Evolutionary conservation across 2,113 vertebrate species (phyloP).

Genomic region (Syngnathoides biaculeatus): DNA sequence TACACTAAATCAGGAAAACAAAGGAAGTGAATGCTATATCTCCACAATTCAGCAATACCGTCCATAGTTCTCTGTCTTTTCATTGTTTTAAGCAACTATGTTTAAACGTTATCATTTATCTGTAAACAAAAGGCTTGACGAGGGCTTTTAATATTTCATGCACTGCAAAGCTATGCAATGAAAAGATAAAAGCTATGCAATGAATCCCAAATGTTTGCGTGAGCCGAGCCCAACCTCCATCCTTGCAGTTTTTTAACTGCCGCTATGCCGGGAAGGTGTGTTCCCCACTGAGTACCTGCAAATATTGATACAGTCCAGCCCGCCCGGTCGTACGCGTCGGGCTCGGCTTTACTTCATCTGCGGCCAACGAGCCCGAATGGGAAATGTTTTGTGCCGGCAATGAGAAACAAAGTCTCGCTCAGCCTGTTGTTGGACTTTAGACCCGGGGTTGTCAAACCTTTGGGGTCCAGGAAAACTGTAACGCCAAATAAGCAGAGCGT

Average conservation of each 20-base stretch:
- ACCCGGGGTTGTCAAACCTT: neutral
- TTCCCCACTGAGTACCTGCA: conserved; percentile 37
- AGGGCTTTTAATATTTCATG: conserved; percentile 11
- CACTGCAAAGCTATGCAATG: conserved; percentile 17
- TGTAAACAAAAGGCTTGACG: too few relatives aligned
- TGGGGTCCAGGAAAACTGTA: neutral
- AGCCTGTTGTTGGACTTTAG: conserved; percentile 34
- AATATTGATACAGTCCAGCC: conserved; percentile 61
- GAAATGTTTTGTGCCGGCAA: conserved; percentile 18
- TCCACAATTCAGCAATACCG: too few relatives aligned
- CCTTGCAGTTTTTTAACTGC: conserved; percentile 27
- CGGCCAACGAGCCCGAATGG: conserved; percentile 4
- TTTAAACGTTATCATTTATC: too few relatives aligned
- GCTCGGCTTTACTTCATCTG: conserved; percentile 19
- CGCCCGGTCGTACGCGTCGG: conserved; percentile 15
- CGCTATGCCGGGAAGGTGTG: conserved; percentile 37
- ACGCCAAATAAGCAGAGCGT: neutral
- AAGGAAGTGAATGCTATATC: too few relatives aligned
- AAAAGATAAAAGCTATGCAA: conserved; percentile 26
- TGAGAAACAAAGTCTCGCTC: conserved; percentile 22
- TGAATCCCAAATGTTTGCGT: neutral
- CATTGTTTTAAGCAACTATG: too few relatives aligned
- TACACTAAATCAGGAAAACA: too few relatives aligned
- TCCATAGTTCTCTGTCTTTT: too few relatives aligned
- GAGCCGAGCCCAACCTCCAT: conserved; percentile 17